Conservation (phyloP, 2,888 invertebrate genomes). For the Limnephilus rhombicus region DNA sequence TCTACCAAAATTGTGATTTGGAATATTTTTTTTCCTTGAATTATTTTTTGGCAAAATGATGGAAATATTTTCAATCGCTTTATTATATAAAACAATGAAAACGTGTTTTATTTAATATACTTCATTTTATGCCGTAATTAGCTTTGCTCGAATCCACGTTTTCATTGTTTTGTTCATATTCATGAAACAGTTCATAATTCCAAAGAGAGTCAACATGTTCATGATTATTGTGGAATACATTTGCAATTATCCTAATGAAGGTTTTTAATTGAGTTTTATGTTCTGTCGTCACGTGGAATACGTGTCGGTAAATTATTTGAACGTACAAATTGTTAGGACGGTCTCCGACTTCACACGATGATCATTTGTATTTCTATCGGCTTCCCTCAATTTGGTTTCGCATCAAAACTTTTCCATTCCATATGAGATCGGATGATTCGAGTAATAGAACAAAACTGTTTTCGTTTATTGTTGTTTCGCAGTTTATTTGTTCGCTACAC, state of each 20-base stretch:
- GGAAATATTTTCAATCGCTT: not conserved
- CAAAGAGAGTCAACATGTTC: not conserved
- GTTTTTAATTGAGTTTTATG: slow-evolving; percentile 21
- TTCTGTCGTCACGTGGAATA: not conserved
- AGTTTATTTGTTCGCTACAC: not conserved
- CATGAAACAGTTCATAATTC: not conserved
- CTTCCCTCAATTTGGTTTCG: not conserved
- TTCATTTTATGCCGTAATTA: not conserved
- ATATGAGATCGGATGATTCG: not conserved
- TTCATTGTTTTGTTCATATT: not conserved
- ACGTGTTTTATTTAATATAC: not conserved
- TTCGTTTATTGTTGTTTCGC: slow-evolving; percentile 31
- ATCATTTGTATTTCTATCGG: slow-evolving; percentile 1
- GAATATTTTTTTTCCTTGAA: not conserved
- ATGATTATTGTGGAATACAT: not conserved
- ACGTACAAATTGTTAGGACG: not conserved
- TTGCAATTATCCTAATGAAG: not conserved
- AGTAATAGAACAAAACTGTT: slow-evolving; percentile 14
- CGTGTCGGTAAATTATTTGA: not conserved
- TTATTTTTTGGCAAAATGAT: not conserved
- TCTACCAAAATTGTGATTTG: not conserved
- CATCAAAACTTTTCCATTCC: not conserved
- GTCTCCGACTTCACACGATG: not conserved
- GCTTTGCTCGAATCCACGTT: not conserved
- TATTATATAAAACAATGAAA: not conserved